These are phyloP conservation scores for Astyanax mexicanus DNA, from an alignment of 2,797 vertebrate genomes.

Conservation along the genomic window DNA sequence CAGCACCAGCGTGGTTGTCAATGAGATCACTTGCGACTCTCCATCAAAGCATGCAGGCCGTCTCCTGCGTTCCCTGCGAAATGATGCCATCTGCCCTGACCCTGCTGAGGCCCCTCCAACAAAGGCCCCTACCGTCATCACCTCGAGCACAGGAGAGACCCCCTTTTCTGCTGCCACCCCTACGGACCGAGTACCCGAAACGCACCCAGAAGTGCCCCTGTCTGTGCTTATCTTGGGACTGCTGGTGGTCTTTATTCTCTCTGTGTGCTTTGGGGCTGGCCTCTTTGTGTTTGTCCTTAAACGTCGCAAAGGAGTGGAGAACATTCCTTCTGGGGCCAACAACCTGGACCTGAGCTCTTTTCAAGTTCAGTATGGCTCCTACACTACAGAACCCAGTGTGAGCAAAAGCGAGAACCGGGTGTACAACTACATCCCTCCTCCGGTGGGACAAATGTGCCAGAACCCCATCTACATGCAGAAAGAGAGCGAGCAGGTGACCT, in stretches of 20 bases:
- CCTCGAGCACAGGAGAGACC: conserved; percentile 79
- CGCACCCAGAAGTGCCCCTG: conserved; percentile 92
- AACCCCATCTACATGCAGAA: conserved; percentile 99
- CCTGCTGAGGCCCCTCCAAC: conserved; percentile 82
- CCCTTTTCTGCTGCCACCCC: conserved; percentile 74
- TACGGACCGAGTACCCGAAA: conserved; percentile 81
- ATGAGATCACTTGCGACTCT: conserved; percentile 95
- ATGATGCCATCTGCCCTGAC: conserved; percentile 93
- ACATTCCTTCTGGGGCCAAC: conserved; percentile 82
- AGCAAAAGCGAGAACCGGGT: conserved; percentile 92
- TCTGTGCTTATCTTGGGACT: conserved; percentile 96
- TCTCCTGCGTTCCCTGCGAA: conserved; percentile 90
- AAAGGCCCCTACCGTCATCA: conserved; percentile 80
- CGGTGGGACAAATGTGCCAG: conserved; percentile 96
- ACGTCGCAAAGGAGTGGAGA: conserved; percentile 90
- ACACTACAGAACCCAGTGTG: conserved; percentile 81
- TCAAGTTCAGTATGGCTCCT: conserved; percentile 94
- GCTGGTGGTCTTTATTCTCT: conserved; percentile 96
- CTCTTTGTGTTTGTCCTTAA: conserved; percentile 97
- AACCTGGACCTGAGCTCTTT: conserved; percentile 94
- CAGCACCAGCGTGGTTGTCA: conserved; percentile 91
- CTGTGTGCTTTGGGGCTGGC: conserved; percentile 95
- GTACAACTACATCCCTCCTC: conserved; percentile 95
- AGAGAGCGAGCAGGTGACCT: conserved; percentile 90
- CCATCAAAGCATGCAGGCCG: conserved; percentile 91